A percentile compares a stretch with the other conserved stretches of the same genome.
These are phyloP conservation scores for Myotis brandtii DNA, from an alignment of 2,113 vertebrate species.

Conservation along the genomic window DNA sequence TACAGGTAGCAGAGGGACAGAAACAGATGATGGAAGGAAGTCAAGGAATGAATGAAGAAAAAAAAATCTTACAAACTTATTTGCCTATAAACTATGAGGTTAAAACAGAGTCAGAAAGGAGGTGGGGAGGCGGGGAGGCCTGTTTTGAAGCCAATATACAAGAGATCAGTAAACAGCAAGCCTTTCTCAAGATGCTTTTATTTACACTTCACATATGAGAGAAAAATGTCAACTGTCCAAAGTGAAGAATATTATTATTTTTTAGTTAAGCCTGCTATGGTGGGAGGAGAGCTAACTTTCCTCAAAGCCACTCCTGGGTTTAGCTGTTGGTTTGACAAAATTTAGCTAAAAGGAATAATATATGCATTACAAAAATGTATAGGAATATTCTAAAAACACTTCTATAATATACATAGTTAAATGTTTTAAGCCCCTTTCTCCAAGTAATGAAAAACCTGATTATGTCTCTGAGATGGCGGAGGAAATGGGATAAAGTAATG, in stretches of 20 bases:
- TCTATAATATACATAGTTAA: conserved; percentile 40
- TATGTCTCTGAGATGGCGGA: conserved; percentile 6
- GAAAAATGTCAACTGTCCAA: not conserved
- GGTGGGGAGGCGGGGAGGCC: accelerated
- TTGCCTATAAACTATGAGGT: not conserved
- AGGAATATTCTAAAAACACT: not conserved
- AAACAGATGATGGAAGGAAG: not conserved
- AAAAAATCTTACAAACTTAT: not conserved
- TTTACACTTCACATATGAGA: not conserved
- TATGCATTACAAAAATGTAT: not conserved
- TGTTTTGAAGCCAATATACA: not conserved
- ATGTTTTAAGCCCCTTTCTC: conserved; percentile 30
- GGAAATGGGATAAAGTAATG: conserved; percentile 53
- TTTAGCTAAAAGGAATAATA: not conserved
- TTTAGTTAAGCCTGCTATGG: not conserved
- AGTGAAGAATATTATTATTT: not conserved
- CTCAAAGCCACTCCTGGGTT: not conserved
- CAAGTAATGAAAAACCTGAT: conserved; percentile 39
- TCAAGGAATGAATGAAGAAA: not conserved
- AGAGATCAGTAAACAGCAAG: not conserved
- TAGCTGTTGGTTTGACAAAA: conserved; percentile 27
- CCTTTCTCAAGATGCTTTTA: not conserved
- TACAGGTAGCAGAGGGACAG: not conserved
- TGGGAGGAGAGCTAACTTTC: not conserved
- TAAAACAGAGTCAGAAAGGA: not conserved